Base-by-base conservation (phyloP, 2,888 invertebrate species). In the Palloptera scutellata region DNA sequence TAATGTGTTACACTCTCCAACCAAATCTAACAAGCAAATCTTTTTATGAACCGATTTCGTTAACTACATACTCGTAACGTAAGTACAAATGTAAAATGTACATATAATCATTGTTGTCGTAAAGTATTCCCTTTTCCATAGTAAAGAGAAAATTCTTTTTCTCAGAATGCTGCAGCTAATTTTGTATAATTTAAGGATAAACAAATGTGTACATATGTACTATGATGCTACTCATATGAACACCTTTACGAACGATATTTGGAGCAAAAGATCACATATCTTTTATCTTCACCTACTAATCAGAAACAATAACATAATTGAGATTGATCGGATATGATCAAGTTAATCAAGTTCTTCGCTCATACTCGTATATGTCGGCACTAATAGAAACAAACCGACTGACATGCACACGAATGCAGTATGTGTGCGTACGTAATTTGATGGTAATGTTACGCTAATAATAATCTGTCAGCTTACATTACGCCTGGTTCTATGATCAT, bases 381-480 rank as follows among this genome's bases (percentile, higher is more conserved):
- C 48, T 6, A n/a, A 5, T 8, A 4, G 13, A 48, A 13, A 10
- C 48, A 15, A 42, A 61, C 55, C 51, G 67, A 68, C 67, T 62
- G 67, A 66, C 59, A 67, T 64, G 53, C 13, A 30, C 13, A 19
- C 11, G 43, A 20, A 15, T n/a, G 13, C 41, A 20, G n/a, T 30
- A 30, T 30, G 17, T 61, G 58, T 74, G 74, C 73, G 75, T 75
- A 74, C 74, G 76, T 80, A 81, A 81, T 80, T 80, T 79, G 77
- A 78, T 79, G 78, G 79, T 81, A 81, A 82, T 81, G 80, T 77
- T 78, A 78, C 79, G 79, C 79, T 78, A 78, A 80, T 80, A 79
- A 81, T 79, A 79, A 82, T 78, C 79, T 79, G 77, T 81, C 81
- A 79, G 79, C 76, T 76, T 74, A 73, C 75, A 79, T 79, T 78